Base-by-base conservation (phyloP, 1,140 invertebrate species). In the Diorhabda sublineata region DNA sequence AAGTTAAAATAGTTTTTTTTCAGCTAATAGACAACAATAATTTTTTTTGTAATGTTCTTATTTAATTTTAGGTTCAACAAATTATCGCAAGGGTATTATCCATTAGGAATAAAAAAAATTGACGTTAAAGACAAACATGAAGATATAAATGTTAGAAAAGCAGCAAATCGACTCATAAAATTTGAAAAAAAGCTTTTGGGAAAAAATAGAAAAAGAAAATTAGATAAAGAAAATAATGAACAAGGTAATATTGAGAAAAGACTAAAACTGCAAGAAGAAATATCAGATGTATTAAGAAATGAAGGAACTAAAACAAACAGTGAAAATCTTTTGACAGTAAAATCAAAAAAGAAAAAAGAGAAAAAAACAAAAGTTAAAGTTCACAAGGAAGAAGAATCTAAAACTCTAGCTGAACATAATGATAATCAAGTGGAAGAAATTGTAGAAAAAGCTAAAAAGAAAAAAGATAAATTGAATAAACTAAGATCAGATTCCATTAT, bases 11-110 rank as follows among this genome's bases (percentile, higher is more conserved):
- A 26, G 26, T 26, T 26, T 11, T 26, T 26, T 26, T 26, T 26
- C 26, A 26, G 26, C 26, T 1, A 26, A 26, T 26, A 26, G 26
- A 26, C 26, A 26, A 26, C 26, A 26, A 26, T 26, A 26, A 26
- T 1, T 26, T 26, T 26, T 26, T 26, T 26, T 26, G 26, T 26
- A 26, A 26, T 26, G 26, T 26, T 26, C 26, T 26, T 26, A 26
- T 26, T 26, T 0, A 26, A 26, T 73, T 77, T n/a, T 44, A 87
- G 86, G 72, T 89, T 87, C 73, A 75, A 79, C 63, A 83, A 86
- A 71, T 78, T 89, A 11, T 78, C 83, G 2, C 68, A 81, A 57
- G 89, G 88, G 11, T 79, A 83, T 56, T 91, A 89, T 81, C 89
- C 89, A 4, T 70, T 91, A 5, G 88, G 87, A 5, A 74, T 89